Evolutionary conservation across 1,140 invertebrate species (phyloP), one percentile per base, ranked within the genome.

Genomic region (Phymorhynchus buccinoides): DNA sequence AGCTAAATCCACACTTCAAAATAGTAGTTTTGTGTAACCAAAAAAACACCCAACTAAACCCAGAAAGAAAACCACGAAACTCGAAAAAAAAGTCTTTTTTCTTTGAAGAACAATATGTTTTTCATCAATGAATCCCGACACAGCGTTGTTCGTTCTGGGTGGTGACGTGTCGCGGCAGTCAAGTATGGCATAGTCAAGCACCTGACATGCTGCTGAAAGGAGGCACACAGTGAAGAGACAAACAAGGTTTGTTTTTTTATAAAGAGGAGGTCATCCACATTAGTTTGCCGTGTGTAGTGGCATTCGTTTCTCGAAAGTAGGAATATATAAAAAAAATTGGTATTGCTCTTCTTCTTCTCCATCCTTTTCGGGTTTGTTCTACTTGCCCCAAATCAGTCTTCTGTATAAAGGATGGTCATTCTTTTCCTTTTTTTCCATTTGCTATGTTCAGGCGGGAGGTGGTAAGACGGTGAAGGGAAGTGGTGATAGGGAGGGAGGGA

Each of bases 161-260:
- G 56, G 56, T 62, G 56, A 62, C 56, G n/a, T 7, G 71, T 73
- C 27, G 9, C 41, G 32, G 16, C 9, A 3, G 35, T 35, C 30
- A 75, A 75, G 39, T 37, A 27, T 35, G 35, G 71, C 7, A 30
- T 37, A 75, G 62, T 73, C 68, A 18, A 83, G 81, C 81, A 83
- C 81, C 66, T n/a, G n/a, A 83, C 62, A 12, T 35, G 66, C 41
- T 30, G 66, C 41, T 41, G 66, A 39, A 41, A 41, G 32, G 81
- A 83, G 81, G 81, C 81, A 83, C 81, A 83, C 39, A 56, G 81
- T 83, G 81, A 83, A 42, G 44, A 83, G 66, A 35, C 16, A 66
- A 27, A 32, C 27, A 42, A 30, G 52, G 7, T 44, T 14, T 6
- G 27, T 79, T 22, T 41, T 30, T 1, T 79, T 41, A 41, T 42